Percentiles rank a stretch among this genome's conserved stretches.
Conservation (phyloP, 2,888 invertebrate genomes). For the Tiliacea citrago region DNA sequence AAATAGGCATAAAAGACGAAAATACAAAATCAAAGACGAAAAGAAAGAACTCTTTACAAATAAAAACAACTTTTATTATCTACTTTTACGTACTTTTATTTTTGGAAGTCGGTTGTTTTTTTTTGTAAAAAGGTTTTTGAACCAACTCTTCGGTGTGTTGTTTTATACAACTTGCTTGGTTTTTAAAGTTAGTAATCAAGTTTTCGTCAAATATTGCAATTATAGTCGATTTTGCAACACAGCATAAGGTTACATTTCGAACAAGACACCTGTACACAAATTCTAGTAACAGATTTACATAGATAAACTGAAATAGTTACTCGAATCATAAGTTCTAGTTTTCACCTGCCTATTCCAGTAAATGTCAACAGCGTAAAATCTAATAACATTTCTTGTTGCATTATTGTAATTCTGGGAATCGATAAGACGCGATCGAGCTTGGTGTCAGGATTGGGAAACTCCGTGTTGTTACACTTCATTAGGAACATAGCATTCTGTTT, state of each 20-base stretch:
- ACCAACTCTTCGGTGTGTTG: neutral
- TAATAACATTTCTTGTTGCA: conserved; percentile 50
- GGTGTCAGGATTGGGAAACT: conserved; percentile 54
- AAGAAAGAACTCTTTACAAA: too few relatives aligned
- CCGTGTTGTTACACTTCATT: conserved; percentile 37
- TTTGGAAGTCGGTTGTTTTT: too few relatives aligned
- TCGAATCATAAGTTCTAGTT: conserved; percentile 39
- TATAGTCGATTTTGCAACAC: conserved; percentile 27
- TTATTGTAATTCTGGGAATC: conserved; percentile 58
- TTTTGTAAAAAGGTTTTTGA: too few relatives aligned
- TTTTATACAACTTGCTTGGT: neutral
- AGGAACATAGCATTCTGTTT: neutral
- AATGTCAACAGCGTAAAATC: conserved; percentile 55
- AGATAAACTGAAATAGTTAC: conserved; percentile 50
- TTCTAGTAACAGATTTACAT: conserved; percentile 45
- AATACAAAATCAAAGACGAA: too few relatives aligned
- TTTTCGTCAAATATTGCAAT: conserved; percentile 22
- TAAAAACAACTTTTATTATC: too few relatives aligned
- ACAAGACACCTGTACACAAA: conserved; percentile 49
- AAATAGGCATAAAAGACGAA: too few relatives aligned
- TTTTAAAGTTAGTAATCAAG: neutral
- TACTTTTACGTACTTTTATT: too few relatives aligned
- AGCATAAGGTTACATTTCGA: conserved; percentile 35
- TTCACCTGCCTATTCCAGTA: conserved; percentile 40
- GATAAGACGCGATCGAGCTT: conserved; percentile 50